Evolutionary conservation across 2,797 vertebrate species (phyloP).

Genomic region (Chrysocyon brachyurus): DNA sequence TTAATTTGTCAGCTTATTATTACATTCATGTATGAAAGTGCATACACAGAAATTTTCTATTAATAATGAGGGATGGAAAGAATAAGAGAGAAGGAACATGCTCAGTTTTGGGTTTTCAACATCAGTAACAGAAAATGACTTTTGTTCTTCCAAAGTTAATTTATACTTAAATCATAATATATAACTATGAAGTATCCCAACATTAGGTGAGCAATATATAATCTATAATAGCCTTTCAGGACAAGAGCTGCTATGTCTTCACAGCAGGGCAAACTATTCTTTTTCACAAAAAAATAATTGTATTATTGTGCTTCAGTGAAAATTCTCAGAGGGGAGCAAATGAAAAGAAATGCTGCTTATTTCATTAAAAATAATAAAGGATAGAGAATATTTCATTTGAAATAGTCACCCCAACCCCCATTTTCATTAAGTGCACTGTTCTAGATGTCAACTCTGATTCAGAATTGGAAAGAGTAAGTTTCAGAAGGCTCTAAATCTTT

Average conservation of each 20-base stretch:
- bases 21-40: not conserved
- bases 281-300: slow-evolving; percentile 53
- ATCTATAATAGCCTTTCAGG: slow-evolving; percentile 49
- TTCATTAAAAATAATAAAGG: slow-evolving; percentile 74
- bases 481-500: slow-evolving; percentile 60
- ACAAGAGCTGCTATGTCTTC: slow-evolving; percentile 44
- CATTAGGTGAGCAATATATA: slow-evolving; percentile 49
- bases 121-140: slow-evolving; percentile 51
- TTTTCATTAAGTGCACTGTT: slow-evolving; percentile 45
- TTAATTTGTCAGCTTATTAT: not conserved
- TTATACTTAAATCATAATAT: slow-evolving; percentile 68
- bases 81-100: not conserved
- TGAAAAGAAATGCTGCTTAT: slow-evolving; percentile 46
- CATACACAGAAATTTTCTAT: not conserved
- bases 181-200: slow-evolving; percentile 35
- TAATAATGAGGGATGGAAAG: not conserved
- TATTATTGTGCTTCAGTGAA: slow-evolving; percentile 62
- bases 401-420: not conserved
- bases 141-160: slow-evolving; percentile 57
- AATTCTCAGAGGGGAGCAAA: slow-evolving; percentile 71
- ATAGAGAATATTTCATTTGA: slow-evolving; percentile 53
- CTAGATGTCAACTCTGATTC: slow-evolving; percentile 52
- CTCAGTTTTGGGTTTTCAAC: not conserved
- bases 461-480: slow-evolving; percentile 1
- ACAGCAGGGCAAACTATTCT: slow-evolving; percentile 55